These are phyloP conservation scores for Rapana venosa DNA, from an alignment of 2,888 invertebrate genomes.

Conservation along the genomic window DNA sequence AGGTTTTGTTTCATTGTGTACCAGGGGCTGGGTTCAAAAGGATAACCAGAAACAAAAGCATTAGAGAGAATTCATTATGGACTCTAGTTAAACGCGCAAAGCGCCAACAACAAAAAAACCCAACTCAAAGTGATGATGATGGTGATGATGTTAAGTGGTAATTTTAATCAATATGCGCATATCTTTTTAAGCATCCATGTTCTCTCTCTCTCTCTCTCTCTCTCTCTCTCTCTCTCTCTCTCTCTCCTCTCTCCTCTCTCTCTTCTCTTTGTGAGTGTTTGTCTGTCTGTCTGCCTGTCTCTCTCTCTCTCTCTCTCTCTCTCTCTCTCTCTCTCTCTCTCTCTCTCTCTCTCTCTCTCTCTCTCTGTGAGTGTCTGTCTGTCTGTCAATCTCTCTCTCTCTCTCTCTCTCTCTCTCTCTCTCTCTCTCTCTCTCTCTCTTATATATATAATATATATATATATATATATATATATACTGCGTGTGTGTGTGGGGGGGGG, in stretches of 20 bases:
- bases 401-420: too few species aligned
- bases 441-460: too few species aligned
- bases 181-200: not conserved
- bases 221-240: slow-evolving; percentile 11
- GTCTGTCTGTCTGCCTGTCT: too few species aligned
- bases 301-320: not conserved
- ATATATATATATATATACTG: too few species aligned
- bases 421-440: too few species aligned
- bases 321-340: not conserved
- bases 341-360: not conserved
- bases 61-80: not conserved
- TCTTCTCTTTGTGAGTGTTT: not conserved
- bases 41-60: not conserved
- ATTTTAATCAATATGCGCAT: not conserved
- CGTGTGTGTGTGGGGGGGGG: too few species aligned
- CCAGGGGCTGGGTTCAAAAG: not conserved
- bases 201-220: not conserved
- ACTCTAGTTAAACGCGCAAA: not conserved
- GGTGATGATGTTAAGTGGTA: not conserved
- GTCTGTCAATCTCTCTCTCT: too few species aligned
- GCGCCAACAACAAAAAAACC: too few species aligned
- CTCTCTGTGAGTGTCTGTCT: too few species aligned
- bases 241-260: not conserved
- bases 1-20: not conserved
- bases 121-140: not conserved